Base-by-base conservation (phyloP, 92 coral and sea anemone species). In the Chrysogorgia sp. region DNA sequence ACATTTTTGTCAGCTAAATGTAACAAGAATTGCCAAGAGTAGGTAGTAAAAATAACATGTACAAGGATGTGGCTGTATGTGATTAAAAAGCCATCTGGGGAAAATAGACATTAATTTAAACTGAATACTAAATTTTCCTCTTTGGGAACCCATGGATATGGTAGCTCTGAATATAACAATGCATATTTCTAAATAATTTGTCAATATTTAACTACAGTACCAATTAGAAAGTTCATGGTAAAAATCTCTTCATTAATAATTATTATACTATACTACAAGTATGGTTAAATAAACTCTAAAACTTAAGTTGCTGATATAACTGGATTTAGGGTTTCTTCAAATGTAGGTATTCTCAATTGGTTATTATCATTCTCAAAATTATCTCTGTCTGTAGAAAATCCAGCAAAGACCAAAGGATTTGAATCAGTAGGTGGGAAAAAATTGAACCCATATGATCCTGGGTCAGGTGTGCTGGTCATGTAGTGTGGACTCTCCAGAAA, bases 311-410 rank as follows among this genome's bases (percentile, higher is more conserved):
- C 87, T 35, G 87, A 87, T 34, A 93, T 55, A 22, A 96, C 85
- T 7, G 99, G 99, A 57, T 96, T 96, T 35, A 96, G 85, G 12
- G 96, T 92, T 56, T 96, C 99, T 58, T 92, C 99, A 84, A 96
- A 96, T 41, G 99, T 96, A 15, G 99, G 99, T 15, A 96, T 96
- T 34, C 58, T 35, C 32, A 72, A 34, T 34, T 72, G 63, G 34
- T 29, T 59, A 72, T 21, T 72, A 13, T 33, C 41, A 64, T 64
- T 64, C 26, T 93, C 97, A 92, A 93, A 88, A 1, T 79, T 83
- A 50, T 92, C 92, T 9, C 90, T 70, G 40, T 86, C 77, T 55
- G 87, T 89, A 3, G 96, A 87, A 62, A 87, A 84, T 34, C 48
- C 76, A 56, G 20, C 59, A 33, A 75, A 91, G 6, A 55, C 56